Conservation (phyloP, 2,113 vertebrate genomes). For the Tupaia tana region DNA sequence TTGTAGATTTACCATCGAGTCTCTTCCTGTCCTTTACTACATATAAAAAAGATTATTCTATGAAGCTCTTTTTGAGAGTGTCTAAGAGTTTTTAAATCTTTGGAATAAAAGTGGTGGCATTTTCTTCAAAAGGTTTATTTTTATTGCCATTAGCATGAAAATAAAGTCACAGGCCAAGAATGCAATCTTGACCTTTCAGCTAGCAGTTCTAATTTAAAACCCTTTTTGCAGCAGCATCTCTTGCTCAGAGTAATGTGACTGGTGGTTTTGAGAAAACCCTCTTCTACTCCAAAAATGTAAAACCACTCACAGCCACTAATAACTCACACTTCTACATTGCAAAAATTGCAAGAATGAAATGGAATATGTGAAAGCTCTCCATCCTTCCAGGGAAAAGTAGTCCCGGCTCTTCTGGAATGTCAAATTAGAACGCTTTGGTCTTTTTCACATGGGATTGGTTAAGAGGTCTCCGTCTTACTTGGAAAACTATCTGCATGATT, state of each 20-base stretch:
- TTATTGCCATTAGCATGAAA: conserved; percentile 51
- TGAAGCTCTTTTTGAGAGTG: neutral
- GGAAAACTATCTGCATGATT: neutral
- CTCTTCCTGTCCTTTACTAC: neutral
- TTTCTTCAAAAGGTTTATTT: conserved; percentile 57
- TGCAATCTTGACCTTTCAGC: neutral
- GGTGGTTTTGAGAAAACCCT: neutral
- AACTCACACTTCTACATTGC: neutral
- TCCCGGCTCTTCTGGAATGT: neutral
- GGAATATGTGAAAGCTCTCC: neutral
- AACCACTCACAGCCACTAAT: neutral
- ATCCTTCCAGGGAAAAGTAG: neutral
- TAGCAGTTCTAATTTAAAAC: conserved; percentile 28
- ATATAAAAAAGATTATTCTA: neutral
- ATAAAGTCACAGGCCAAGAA: conserved; percentile 55
- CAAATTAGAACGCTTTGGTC: neutral
- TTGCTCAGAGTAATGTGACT: neutral
- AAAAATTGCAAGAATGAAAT: neutral
- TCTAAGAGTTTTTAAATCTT: neutral
- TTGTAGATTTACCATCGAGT: neutral
- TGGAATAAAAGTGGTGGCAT: neutral
- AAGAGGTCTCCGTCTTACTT: neutral
- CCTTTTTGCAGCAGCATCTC: conserved; percentile 2
- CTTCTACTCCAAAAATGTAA: conserved; percentile 12
- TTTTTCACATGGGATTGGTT: neutral